Evolutionary conservation across 2,888 invertebrate genomes (phyloP).

Genomic region (Cephonodes hylas): DNA sequence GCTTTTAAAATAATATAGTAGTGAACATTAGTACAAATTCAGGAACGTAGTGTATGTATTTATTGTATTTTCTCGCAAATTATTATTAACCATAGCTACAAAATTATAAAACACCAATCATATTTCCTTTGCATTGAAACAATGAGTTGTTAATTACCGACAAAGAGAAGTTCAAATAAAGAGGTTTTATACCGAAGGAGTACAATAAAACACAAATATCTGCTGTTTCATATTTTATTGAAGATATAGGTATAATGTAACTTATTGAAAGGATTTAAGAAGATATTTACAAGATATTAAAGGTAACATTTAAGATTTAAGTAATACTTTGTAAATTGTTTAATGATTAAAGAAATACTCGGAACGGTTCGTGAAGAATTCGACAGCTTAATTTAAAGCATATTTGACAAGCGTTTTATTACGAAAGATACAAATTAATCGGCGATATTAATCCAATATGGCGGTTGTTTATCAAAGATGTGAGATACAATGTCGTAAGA

Average conservation of each 20-base stretch:
- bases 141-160: background rate
- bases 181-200: background rate
- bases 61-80: no score
- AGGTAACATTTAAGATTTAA: conserved; percentile 62
- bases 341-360: background rate
- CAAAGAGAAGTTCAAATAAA: background rate
- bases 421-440: background rate
- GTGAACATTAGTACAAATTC: no score
- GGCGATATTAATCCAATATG: background rate
- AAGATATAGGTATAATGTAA: conserved; percentile 75
- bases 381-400: background rate
- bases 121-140: background rate
- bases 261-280: conserved; percentile 71
- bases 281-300: conserved; percentile 75
- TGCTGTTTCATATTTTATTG: conserved; percentile 68
- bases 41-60: no score
- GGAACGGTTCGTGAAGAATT: conserved; percentile 13
- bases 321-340: conserved; percentile 56
- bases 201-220: conserved; percentile 30
- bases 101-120: background rate
- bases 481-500: background rate
- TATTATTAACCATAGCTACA: no score
- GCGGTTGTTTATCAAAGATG: background rate
- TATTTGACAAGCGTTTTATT: background rate
- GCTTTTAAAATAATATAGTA: no score